Evolutionary conservation across 2,797 vertebrate species (phyloP).

Genomic region (Naso thynnoides): DNA sequence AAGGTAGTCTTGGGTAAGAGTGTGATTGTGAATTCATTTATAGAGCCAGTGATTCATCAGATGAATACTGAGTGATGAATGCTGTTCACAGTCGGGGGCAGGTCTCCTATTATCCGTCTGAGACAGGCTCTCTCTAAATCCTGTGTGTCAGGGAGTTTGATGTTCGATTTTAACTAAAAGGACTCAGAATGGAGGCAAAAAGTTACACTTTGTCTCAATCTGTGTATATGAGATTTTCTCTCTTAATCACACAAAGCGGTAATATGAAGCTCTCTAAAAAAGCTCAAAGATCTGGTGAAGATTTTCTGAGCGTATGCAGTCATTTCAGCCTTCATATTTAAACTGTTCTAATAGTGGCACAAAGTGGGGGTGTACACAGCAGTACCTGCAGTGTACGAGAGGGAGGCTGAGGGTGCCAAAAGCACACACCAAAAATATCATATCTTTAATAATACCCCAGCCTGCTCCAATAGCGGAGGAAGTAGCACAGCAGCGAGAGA

Average conservation of each 20-base stretch:
- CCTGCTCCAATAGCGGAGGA: slow-evolving; percentile 8
- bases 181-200: neutral
- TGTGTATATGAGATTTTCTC: neutral
- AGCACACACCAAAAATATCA: slow-evolving; percentile 45
- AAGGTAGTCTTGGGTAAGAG: slow-evolving; percentile 64
- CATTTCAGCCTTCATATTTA: slow-evolving; percentile 17
- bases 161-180: slow-evolving; percentile 4
- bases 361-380: slow-evolving; percentile 12
- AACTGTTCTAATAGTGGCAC: slow-evolving; percentile 1
- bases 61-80: slow-evolving; percentile 64
- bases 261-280: neutral
- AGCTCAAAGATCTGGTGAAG: neutral
- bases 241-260: slow-evolving; percentile 15
- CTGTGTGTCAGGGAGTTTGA: slow-evolving; percentile 12
- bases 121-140: slow-evolving; percentile 25
- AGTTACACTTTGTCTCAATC: neutral
- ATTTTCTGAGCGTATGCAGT: neutral
- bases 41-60: slow-evolving; percentile 70
- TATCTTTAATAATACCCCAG: slow-evolving; percentile 40
- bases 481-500: slow-evolving; percentile 7
- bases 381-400: slow-evolving; percentile 19
- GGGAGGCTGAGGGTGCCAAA: slow-evolving; percentile 13
- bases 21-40: slow-evolving; percentile 76
- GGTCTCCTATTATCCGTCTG: slow-evolving; percentile 48
- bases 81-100: slow-evolving; percentile 44